phyloP scores from a whole-genome alignment of 2,113 vertebrate genomes.

The Pseudorhombus dupliciocellatus region DNA sequence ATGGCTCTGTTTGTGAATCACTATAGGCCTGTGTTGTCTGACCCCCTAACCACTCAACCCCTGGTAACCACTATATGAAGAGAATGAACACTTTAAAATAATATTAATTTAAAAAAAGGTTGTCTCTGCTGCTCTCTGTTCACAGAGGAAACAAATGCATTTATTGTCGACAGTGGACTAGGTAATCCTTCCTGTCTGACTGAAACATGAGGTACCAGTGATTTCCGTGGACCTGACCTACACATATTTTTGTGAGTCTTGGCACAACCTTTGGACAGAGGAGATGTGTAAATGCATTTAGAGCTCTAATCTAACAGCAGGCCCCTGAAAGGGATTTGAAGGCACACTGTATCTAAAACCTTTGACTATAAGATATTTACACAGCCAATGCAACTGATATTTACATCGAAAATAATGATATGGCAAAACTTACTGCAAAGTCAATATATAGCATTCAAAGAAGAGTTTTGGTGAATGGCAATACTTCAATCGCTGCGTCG shows the following conservation, averaged over 20 bases:
- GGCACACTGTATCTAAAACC: slow-evolving; percentile 24
- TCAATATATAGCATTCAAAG: slow-evolving; percentile 28
- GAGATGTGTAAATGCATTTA: not conserved
- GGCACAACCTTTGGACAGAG: not conserved
- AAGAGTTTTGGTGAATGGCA: slow-evolving; percentile 30
- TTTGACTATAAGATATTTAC: slow-evolving; percentile 24
- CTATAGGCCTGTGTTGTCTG: not conserved
- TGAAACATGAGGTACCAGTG: slow-evolving; percentile 21
- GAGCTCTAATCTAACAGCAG: not conserved
- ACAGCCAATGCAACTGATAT: slow-evolving; percentile 25
- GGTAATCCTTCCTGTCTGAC: not conserved
- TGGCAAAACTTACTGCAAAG: slow-evolving; percentile 22
- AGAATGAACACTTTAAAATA: not conserved
- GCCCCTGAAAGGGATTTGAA: slow-evolving; percentile 31
- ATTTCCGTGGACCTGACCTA: not conserved
- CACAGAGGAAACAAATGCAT: not conserved
- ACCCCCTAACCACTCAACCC: not conserved
- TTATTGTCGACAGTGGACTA: not conserved
- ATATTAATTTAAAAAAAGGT: not conserved
- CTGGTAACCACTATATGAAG: not conserved
- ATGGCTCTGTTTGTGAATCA: not conserved
- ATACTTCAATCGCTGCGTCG: slow-evolving; percentile 50
- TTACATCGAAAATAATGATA: slow-evolving; percentile 23
- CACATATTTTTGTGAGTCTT: not conserved
- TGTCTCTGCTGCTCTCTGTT: not conserved